phyloP scores from a whole-genome alignment of 2,888 invertebrate genomes.

The Thymelicus lineola region DNA sequence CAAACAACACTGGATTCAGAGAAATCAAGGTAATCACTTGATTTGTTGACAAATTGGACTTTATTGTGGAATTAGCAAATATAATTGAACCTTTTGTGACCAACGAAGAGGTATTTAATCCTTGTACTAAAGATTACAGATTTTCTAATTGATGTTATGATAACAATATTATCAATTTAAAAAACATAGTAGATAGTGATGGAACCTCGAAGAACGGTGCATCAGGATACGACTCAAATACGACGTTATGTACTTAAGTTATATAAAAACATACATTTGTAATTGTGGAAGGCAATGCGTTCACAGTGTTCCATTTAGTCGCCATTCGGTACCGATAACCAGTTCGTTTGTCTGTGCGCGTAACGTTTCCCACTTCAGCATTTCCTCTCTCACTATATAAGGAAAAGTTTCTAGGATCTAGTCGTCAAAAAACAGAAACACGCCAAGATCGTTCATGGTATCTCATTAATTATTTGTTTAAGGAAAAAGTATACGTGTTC shows the following conservation, averaged over 20 bases:
- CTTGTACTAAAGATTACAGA: too few relatives aligned
- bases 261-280: not conserved
- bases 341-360: slow-evolving; percentile 8
- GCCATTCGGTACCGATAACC: not conserved
- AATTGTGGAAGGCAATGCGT: not conserved
- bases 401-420: slow-evolving; percentile 13
- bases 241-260: not conserved
- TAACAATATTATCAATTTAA: too few relatives aligned
- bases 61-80: slow-evolving; percentile 9
- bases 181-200: too few relatives aligned
- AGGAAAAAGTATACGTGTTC: slow-evolving; percentile 31
- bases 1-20: slow-evolving; percentile 10
- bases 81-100: slow-evolving; percentile 3
- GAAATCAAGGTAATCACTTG: slow-evolving; percentile 20
- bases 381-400: slow-evolving; percentile 28
- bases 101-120: not conserved
- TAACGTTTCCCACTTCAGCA: slow-evolving; percentile 22
- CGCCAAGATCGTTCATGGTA: slow-evolving; percentile 15
- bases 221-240: not conserved
- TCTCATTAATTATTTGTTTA: slow-evolving; percentile 33
- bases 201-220: not conserved
- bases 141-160: too few relatives aligned
- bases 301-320: not conserved
- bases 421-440: slow-evolving; percentile 26
- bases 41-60: slow-evolving; percentile 15